phyloP scores from a whole-genome alignment of 2,797 vertebrate genomes.

The Sebastolobus altivelis region DNA sequence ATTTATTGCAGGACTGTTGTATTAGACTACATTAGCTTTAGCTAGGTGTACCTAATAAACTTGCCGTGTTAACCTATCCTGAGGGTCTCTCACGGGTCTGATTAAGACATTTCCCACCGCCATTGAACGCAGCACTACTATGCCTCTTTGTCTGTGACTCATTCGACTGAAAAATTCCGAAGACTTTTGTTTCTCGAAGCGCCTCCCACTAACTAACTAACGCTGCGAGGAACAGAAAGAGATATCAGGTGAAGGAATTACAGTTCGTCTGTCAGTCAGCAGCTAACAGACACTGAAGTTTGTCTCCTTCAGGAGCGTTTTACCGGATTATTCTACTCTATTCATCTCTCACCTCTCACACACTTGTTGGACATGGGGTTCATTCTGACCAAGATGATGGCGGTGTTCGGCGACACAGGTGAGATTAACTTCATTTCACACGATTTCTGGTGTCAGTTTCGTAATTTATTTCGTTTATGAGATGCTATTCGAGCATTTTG shows the following conservation, averaged over 20 bases:
- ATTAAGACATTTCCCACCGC: neutral
- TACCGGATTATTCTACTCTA: neutral
- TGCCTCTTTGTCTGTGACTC: conserved; percentile 16
- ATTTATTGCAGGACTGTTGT: neutral
- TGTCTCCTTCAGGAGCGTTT: neutral
- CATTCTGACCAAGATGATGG: conserved; percentile 85
- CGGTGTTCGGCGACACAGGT: conserved; percentile 87
- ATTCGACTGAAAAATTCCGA: neutral
- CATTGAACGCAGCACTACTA: conserved; percentile 24
- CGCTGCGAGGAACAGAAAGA: neutral
- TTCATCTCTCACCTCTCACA: neutral
- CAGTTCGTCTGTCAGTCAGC: conserved; percentile 19
- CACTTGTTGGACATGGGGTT: conserved; percentile 79
- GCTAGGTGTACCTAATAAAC: no score
- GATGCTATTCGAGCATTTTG: no score
- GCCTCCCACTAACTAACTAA: conserved; percentile 28
- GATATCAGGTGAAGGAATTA: neutral
- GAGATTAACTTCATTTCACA: conserved; percentile 12
- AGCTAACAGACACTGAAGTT: conserved; percentile 4
- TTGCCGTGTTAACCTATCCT: neutral
- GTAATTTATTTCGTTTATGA: neutral
- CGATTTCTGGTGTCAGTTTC: neutral
- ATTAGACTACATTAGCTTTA: neutral
- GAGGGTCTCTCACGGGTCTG: neutral
- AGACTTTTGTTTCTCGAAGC: neutral